These are phyloP conservation scores for Hirtodrosophila trivittata DNA, from an alignment of 2,888 invertebrate genomes.

Conservation along the genomic window DNA sequence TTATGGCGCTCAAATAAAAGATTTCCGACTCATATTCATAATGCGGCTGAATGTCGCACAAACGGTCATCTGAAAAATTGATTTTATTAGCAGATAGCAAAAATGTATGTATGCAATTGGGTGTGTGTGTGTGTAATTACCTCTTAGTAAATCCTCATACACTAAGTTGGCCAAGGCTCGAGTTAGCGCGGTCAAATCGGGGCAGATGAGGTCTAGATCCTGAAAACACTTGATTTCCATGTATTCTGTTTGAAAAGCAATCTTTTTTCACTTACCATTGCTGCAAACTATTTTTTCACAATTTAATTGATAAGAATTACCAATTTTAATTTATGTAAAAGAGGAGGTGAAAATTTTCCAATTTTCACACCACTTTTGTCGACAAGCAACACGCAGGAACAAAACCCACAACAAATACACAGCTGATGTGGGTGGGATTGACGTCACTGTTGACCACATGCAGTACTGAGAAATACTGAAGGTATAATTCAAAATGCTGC, in stretches of 20 bases:
- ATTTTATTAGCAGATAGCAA: neutral
- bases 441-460: neutral
- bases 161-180: slow-evolving; percentile 85
- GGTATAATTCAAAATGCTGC: neutral
- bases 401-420: neutral
- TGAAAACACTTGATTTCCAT: slow-evolving; percentile 8
- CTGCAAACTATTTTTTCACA: neutral
- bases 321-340: too few species aligned
- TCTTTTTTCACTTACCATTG: slow-evolving; percentile 35
- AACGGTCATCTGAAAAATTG: slow-evolving; percentile 45
- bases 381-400: too few species aligned
- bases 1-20: slow-evolving; percentile 63
- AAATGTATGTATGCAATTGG: too few species aligned
- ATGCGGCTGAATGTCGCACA: slow-evolving; percentile 43
- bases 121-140: too few species aligned
- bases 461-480: neutral
- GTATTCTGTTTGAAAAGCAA: neutral
- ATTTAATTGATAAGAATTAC: too few species aligned
- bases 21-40: slow-evolving; percentile 57
- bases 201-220: slow-evolving; percentile 84
- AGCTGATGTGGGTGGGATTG: neutral
- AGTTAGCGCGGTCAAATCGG: slow-evolving; percentile 81
- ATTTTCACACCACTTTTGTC: too few species aligned
- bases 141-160: slow-evolving; percentile 85
- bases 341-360: too few species aligned